phyloP scores from a whole-genome alignment of 2,113 vertebrate genomes.

The Turnix velox region DNA sequence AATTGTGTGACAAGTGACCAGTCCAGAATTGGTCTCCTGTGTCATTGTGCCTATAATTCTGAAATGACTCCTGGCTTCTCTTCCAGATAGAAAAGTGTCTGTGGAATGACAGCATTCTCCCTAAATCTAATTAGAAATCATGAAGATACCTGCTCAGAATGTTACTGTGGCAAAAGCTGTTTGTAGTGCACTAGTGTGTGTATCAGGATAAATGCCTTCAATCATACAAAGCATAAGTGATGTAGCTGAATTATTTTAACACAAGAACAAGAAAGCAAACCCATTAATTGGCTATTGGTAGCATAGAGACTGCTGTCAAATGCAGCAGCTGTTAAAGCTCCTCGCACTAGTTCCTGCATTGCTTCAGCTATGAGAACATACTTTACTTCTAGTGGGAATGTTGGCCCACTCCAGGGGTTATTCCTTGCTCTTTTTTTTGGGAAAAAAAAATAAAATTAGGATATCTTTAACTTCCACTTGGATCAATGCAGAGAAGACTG shows the following conservation, averaged over 20 bases:
- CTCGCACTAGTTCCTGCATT: conserved; percentile 2
- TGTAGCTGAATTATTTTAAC: not conserved
- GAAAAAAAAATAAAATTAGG: conserved; percentile 34
- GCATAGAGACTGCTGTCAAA: not conserved
- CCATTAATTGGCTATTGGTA: conserved; percentile 6
- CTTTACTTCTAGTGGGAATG: conserved; percentile 52
- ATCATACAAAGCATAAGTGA: not conserved
- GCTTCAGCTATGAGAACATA: conserved; percentile 28
- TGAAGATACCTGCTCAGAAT: not conserved
- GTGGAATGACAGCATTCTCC: not conserved
- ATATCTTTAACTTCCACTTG: conserved; percentile 22
- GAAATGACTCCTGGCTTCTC: not conserved
- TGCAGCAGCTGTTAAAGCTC: conserved; percentile 13
- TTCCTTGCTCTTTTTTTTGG: conserved; percentile 46
- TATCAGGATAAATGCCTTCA: not conserved
- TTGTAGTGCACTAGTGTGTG: not conserved
- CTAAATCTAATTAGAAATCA: conserved; percentile 3
- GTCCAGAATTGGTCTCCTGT: not conserved
- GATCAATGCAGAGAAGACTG: not conserved
- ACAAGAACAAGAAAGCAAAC: not conserved
- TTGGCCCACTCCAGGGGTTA: conserved; percentile 45
- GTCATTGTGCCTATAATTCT: not conserved
- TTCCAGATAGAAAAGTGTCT: not conserved
- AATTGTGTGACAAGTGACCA: not conserved
- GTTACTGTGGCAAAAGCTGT: not conserved